These are phyloP conservation scores for Cybosia mesomella DNA, from an alignment of 2,888 invertebrate genomes.

Conservation along the genomic window DNA sequence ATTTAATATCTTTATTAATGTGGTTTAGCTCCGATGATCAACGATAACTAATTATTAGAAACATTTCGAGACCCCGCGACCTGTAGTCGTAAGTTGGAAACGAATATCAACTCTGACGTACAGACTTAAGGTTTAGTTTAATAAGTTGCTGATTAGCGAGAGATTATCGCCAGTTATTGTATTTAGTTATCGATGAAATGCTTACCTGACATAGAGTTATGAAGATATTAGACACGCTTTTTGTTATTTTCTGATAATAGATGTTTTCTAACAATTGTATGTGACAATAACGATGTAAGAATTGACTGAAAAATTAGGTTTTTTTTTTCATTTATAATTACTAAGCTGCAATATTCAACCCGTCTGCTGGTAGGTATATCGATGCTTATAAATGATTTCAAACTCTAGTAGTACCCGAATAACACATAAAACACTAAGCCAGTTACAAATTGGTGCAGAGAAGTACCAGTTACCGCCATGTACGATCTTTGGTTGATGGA, in stretches of 20 bases:
- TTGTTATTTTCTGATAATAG: conserved; percentile 21
- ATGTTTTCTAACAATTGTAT: conserved; percentile 12
- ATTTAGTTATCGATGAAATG: conserved; percentile 80
- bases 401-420: too few relatives aligned
- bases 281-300: conserved; percentile 1
- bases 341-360: too few relatives aligned
- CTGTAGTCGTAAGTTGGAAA: conserved; percentile 20
- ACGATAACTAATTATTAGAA: conserved; percentile 57
- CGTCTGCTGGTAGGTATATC: not conserved
- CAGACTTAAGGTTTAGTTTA: conserved; percentile 9
- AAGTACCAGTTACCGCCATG: too few relatives aligned
- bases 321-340: not conserved
- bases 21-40: conserved; percentile 56
- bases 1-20: conserved; percentile 57
- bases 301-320: not conserved
- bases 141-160: conserved; percentile 52
- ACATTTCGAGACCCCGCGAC: conserved; percentile 53
- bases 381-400: too few relatives aligned
- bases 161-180: conserved; percentile 82
- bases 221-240: conserved; percentile 45
- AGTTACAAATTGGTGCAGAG: too few relatives aligned
- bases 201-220: conserved; percentile 56
- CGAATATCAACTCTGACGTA: conserved; percentile 26
- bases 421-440: too few relatives aligned
- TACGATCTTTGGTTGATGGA: too few relatives aligned